Evolutionary conservation across 1,140 invertebrate species (phyloP), one percentile per base, ranked within the genome.

Genomic region (Pomacea maculata): DNA sequence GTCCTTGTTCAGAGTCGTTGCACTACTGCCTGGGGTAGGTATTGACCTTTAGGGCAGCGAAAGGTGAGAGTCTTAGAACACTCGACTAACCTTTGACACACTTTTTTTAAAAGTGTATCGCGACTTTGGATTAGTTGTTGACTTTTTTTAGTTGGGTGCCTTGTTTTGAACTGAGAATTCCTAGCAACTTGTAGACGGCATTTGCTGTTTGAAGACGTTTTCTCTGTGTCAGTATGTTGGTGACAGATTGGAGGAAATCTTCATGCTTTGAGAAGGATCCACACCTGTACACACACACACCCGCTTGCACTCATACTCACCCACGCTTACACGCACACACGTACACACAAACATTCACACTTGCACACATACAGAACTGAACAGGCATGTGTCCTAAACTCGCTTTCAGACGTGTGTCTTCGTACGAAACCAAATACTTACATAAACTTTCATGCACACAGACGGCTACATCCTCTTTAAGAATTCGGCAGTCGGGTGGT

Each of bases 21-120:
- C 85, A 86, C 65, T 75, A 70, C 57, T 80, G 78, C 72, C 82
- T 86, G 17, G 85, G 85, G 85, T 86, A 82, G 64, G 85, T 83
- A 84, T 34, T 75, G n/a, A 61, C 15, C 34, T 61, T 25, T 17
- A 64, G 25, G 12, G 25, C 57, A 34, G 61, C 1, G 34, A 45
- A 45, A 2, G 0, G 34, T 45, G 34, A 45, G 34, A 45, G 34
- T 45, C 34, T 45, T 45, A 45, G 34, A 45, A 6, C 34, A 45
- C 34, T 45, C 34, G 34, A 45, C 34, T 45, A 45, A 45, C 34
- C 34, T 45, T 45, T 45, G 34, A 45, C 34, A 25, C 0, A 25
- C 0, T 45, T 45, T 45, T 45, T 45, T 45, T 25, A 25, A 25
- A 45, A 4, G 34, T 45, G 34, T 45, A 45, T 45, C 2, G 34